Evolutionary conservation across 2,888 invertebrate species (phyloP), one percentile per base, ranked within the genome.

Genomic region (Parnassius glacialis): DNA sequence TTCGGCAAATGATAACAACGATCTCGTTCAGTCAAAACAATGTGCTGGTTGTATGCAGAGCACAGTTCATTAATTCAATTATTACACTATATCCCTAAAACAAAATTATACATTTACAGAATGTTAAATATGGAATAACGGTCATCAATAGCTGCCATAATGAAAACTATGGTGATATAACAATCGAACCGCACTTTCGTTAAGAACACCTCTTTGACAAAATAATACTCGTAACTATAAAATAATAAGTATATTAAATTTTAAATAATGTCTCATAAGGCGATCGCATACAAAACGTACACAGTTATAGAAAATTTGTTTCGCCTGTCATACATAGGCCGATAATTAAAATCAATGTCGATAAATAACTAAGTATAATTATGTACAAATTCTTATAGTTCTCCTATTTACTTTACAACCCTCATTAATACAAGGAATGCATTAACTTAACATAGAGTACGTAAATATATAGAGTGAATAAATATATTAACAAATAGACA

Each of bases 361-460:
- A 74, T 72, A 77, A 79, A 78, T 79, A 67, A 80, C 81, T 77
- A 75, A 76, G 73, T 81, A 78, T 80, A 80, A 70, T 74, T 85
- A 85, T 86, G 76, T 88, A 85, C 84, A 87, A 76, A 81, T 80
- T 78, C 74, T 78, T 78, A 83, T 72, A 79, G 71, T 75, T 78
- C 76, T 78, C 74, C 81, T 81, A 80, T 75, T 76, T 78, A 84
- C 70, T 83, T 84, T 84, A 87, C 81, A 87, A 87, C 80, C 83
- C 85, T 84, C 85, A 83, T 78, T 79, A 57, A 59, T 57, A 80
- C 77, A 84, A 84, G 83, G 84, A 86, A 87, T 86, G 84, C 78
- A 72, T 72, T 83, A 85, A 87, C 79, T 83, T 81, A 85, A 80
- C 74, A 75, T 72, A 84, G 74, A 74, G 67, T 80, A 79, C 47